Base-by-base conservation (phyloP, 1,140 invertebrate genomes). In the Steinernema khuongi region DNA sequence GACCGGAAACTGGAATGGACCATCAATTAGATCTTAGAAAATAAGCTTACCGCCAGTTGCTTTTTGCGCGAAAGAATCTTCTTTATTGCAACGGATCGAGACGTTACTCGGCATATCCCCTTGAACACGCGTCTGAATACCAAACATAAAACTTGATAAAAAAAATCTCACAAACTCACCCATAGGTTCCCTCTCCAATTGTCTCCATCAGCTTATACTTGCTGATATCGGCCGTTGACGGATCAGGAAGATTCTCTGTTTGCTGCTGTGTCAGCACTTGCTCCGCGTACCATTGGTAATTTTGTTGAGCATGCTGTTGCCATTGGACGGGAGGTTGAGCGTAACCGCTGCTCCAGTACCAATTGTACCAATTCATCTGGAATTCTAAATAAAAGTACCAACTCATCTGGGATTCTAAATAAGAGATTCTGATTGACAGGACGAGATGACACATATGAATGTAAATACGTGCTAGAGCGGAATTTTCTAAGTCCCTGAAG, bases 1-100 rank as follows among this genome's bases (percentile, higher is more conserved):
- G 70, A 99, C 98, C 0, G 96, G 96, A 87, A 99, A 99, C 91
- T 94, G 85, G 78, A 90, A 89, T 73, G 70, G 70, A 81, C 84
- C 77, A 78, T 67, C 68, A 67, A 78, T 66, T 14, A 66, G 50
- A 70, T 31, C 43, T 26, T n/a, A 1, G 19, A 30, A 26, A 73
- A 22, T 60, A 70, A 82, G 89, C 89, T 88, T 89, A 94, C 92
- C 71, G 96, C 95, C 90, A 99, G 96, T 87, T 97, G 97, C 88
- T 99, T 96, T 88, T 98, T 98, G 82, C 98, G 96, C 94, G 97
- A 98, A 1, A 99, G 86, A 30, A 99, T 94, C 88, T 98, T 98
- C 84, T 99, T 99, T 89, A 99, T 91, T 0, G 96, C 96, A 0
- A 98, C 95, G 80, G 94, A 90, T 85, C 92, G 93, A 84, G 93